Base-by-base conservation (phyloP, 2,113 vertebrate genomes). In the Dissostichus mawsoni region DNA sequence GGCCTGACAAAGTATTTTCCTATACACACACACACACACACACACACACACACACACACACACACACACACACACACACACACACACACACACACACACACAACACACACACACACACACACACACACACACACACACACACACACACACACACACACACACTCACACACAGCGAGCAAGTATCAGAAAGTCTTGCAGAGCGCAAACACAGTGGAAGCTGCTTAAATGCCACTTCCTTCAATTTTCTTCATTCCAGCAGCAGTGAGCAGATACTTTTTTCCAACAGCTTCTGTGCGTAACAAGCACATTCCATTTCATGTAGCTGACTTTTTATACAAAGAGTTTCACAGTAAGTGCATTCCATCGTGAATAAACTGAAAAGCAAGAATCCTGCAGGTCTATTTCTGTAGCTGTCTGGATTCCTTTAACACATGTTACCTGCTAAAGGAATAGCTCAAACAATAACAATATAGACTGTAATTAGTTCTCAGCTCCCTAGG, bases 1-100 rank as follows among this genome's bases (percentile, higher is more conserved):
- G 80, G 76, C 78, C 48, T 50, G 67, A 67, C 62, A 33, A 84
- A 85, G 67, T 69, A 76, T 83, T 85, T 88, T 87, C 5, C 52
- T 45, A 29, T 16, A 13, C 58, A 61, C 12, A 4, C 23, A 6
- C 13, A 18, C 47, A 50, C 36, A 18, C 52, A 36, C 48, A 52
- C 25, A 68, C 16, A 52, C 48, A 74, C 25, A 36, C 59, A 44
- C 57, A 57, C 13, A 13, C 68, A 55, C 48, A n/a, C 14, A 18
- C 51, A 48, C 16, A 70, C 48, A 56, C 20, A 52, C 55, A 14
- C 18, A 3, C 18, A 8, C 18, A 20, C 25, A 25, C 25, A 25
- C 25, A 25, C 25, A 25, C 25, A 25, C 25, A 25, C 25, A 25
- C 25, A 25, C 25, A 23, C 23, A 23, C 23, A 23, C 23, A 23